Percentiles rank a stretch among this genome's conserved stretches.
Evolutionary conservation across 2,888 invertebrate species (phyloP).

Genomic region (Caenorhabditis sp.): DNA sequence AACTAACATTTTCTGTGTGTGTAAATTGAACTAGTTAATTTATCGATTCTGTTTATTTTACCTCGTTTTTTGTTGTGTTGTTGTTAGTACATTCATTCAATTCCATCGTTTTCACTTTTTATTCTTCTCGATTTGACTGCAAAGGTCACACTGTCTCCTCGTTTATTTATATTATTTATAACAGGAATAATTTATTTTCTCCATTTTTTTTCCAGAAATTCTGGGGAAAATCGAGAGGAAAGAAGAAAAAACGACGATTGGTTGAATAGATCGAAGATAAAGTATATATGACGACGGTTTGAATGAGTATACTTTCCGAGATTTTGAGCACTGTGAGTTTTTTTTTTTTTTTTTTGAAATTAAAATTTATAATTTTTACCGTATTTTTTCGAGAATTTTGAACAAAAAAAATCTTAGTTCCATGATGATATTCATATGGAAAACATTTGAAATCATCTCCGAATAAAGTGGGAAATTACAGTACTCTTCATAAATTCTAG

Average conservation of each 20-base stretch:
- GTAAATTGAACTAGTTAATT: neutral
- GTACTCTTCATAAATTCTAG: too few relatives aligned
- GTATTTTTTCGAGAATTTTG: neutral
- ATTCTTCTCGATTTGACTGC: neutral
- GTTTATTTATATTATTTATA: neutral
- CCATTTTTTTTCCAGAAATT: neutral
- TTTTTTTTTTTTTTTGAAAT: neutral
- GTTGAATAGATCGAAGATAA: neutral
- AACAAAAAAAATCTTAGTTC: neutral
- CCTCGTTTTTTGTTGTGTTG: neutral
- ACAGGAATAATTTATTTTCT: neutral
- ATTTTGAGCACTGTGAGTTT: slow-evolving; percentile 41
- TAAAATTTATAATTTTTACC: neutral
- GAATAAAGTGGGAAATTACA: too few relatives aligned
- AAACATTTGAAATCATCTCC: too few relatives aligned
- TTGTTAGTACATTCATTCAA: neutral
- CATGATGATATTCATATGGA: too few relatives aligned
- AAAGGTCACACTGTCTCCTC: neutral
- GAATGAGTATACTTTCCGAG: slow-evolving; percentile 48
- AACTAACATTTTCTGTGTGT: neutral
- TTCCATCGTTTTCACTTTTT: neutral
- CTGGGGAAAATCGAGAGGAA: neutral
- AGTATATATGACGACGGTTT: neutral
- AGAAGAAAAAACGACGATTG: neutral
- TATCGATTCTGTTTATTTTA: neutral